phyloP scores from a whole-genome alignment of 2,797 vertebrate species.

The Argya squamiceps region DNA sequence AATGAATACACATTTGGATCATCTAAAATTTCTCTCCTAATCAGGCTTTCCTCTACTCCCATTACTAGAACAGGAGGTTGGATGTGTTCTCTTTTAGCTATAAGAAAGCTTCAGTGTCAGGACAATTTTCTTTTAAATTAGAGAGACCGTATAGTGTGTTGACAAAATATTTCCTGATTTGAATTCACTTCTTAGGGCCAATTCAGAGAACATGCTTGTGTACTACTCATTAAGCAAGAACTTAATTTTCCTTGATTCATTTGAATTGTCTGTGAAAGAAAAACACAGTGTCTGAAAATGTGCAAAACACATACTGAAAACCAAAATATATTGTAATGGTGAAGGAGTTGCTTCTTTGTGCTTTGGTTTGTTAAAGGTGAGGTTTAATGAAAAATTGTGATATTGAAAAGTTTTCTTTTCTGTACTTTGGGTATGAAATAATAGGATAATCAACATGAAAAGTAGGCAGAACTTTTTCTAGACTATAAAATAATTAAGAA shows the following conservation, averaged over 20 bases:
- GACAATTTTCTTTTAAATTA: neutral
- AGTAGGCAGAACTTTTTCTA: neutral
- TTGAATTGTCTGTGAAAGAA: neutral
- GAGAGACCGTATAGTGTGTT: neutral
- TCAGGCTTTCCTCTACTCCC: neutral
- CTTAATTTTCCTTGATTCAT: neutral
- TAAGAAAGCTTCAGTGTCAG: neutral
- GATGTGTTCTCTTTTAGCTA: neutral
- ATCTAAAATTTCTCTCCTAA: neutral
- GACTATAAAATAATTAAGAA: neutral
- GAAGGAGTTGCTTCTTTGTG: neutral
- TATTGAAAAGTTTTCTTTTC: neutral
- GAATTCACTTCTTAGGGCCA: neutral
- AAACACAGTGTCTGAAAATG: neutral
- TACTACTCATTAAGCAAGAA: neutral
- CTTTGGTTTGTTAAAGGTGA: neutral
- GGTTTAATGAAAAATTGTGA: neutral
- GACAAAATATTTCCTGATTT: neutral
- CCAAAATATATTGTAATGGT: neutral
- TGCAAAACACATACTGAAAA: neutral
- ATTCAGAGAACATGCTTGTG: neutral
- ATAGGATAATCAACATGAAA: neutral
- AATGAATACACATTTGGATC: neutral
- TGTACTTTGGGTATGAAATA: neutral
- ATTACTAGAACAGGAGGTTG: neutral